Evolutionary conservation across 2,888 invertebrate species (phyloP).

Genomic region (Mesorhabditis sp.): DNA sequence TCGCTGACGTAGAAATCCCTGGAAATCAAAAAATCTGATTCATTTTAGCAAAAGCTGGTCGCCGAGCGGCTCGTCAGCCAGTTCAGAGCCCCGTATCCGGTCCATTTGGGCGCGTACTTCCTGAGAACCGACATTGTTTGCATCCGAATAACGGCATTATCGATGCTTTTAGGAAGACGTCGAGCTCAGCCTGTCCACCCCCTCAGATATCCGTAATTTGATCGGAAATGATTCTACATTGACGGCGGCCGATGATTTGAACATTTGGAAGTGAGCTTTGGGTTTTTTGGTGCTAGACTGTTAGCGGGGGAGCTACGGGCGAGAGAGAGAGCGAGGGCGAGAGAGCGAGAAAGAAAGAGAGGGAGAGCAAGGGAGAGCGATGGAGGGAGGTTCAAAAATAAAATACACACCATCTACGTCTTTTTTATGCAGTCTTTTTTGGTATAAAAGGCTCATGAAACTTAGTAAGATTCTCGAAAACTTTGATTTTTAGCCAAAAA

Average conservation of each 20-base stretch:
- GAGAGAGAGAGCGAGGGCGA: background rate
- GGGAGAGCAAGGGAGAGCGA: too few relatives aligned
- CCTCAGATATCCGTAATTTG: background rate
- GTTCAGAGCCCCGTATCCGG: background rate
- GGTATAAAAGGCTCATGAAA: too few relatives aligned
- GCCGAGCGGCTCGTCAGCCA: background rate
- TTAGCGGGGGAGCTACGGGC: background rate
- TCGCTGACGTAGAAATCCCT: background rate
- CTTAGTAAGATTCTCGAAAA: too few relatives aligned
- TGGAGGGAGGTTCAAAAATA: too few relatives aligned
- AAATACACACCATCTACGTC: too few relatives aligned
- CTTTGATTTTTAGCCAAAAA: too few relatives aligned
- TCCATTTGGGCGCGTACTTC: background rate
- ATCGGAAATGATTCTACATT: background rate
- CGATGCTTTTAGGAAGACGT: background rate
- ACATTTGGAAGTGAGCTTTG: background rate
- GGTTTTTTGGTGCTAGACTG: background rate
- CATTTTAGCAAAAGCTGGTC: background rate
- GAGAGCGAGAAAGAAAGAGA: too few relatives aligned
- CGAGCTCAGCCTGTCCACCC: background rate
- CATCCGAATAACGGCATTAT: background rate
- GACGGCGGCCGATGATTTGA: background rate
- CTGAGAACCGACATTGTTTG: background rate
- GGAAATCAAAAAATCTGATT: background rate
- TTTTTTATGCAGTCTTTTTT: too few relatives aligned